phyloP scores from a whole-genome alignment of 2,797 vertebrate species.

The Aulostomus chinensis region DNA sequence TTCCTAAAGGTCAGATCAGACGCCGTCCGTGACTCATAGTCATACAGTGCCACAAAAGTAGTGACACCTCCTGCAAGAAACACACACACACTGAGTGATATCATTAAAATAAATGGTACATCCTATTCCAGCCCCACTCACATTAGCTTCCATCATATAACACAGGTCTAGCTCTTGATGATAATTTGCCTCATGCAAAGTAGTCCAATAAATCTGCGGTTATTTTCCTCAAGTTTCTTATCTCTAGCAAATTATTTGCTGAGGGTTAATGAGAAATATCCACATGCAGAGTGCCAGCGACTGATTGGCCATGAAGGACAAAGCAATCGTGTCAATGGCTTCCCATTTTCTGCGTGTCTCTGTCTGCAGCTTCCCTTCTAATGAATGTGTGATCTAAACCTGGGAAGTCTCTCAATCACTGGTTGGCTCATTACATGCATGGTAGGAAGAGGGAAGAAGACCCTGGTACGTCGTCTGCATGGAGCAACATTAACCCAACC shows the following conservation, averaged over 20 bases:
- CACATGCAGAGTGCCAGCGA: conserved; percentile 17
- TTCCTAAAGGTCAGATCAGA: conserved; percentile 97
- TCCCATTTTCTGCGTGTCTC: conserved; percentile 21
- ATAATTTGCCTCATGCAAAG: too few species aligned
- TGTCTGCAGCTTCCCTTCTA: conserved; percentile 20
- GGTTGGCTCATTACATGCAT: conserved; percentile 51
- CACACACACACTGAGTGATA: conserved; percentile 9
- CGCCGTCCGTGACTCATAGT: conserved; percentile 94
- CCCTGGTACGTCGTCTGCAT: conserved; percentile 31
- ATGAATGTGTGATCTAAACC: conserved; percentile 42
- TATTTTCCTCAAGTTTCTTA: conserved; percentile 5
- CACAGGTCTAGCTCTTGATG: conserved; percentile 1
- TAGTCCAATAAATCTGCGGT: conserved; percentile 14
- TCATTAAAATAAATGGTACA: too few species aligned
- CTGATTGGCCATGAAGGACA: conserved; percentile 41
- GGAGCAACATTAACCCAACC: conserved; percentile 54
- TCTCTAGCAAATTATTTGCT: conserved; percentile 24
- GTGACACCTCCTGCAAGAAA: conserved; percentile 89
- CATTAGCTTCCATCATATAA: conserved; percentile 10
- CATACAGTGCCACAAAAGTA: conserved; percentile 96
- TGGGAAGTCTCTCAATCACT: conserved; percentile 25
- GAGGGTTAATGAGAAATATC: conserved; percentile 44
- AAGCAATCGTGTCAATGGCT: conserved; percentile 14
- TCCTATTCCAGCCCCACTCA: too few species aligned
- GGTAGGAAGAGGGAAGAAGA: conserved; percentile 13